Evolutionary conservation across 1,140 invertebrate species (phyloP), one percentile per base, ranked within the genome.

Genomic region (Sinonovacula constricta): DNA sequence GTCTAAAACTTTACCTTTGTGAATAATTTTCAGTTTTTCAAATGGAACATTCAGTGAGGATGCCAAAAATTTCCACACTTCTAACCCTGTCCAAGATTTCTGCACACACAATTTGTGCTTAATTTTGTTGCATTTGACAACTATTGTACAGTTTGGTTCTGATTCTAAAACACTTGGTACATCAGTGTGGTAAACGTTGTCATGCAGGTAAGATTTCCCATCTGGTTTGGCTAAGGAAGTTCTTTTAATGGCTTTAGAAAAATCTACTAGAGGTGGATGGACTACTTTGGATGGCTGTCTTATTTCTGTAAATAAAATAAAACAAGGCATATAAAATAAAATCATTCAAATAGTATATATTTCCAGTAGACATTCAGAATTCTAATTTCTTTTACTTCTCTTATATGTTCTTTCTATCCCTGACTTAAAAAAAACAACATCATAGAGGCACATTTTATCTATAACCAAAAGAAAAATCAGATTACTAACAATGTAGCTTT

Each of bases 1-100:
- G 18, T 56, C 81, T 28, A 87, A 57, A 10, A 83, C 59, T 54
- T 84, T 88, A 14, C 87, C 87, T 83, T 88, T 86, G 59, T 85
- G 82, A 79, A 88, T 88, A 5, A 87, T 45, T 56, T 85, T 85
- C 51, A 88, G 53, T 22, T 83, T 87, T 67, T 87, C 77, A 12
- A 84, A 56, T 4, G 86, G 82, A 70, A 88, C 79, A 26, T 77
- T 53, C 28, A 85, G 28, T 14, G 28, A 45, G 56, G 76, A 53
- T 22, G 84, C 66, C 30, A 88, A 75, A 15, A 77, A 36, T 74
- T 86, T 84, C 39, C 81, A 81, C 12, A 87, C 72, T 49, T 80
- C 70, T 31, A 67, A 45, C 14, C 83, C 85, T 62, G 68, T 79
- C 86, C 86, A 88, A 22, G 28, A 34, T 18, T 74, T 69, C 34